Conservation (phyloP, 2,797 vertebrate genomes). For the Ciconia nigra region DNA sequence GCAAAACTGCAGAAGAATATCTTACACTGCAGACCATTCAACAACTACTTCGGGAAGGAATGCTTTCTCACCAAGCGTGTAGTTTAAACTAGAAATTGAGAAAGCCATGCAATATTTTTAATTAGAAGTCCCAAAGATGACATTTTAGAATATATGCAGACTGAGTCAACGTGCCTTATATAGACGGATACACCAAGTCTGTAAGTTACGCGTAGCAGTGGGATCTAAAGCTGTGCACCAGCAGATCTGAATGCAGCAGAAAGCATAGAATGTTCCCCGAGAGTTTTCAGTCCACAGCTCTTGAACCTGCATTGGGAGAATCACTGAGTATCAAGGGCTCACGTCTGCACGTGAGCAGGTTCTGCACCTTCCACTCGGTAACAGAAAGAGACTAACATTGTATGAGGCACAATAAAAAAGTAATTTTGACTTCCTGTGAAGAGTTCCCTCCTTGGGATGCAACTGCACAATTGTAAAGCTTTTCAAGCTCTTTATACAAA, state of each 20-base stretch:
- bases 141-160: background rate
- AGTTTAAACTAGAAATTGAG: background rate
- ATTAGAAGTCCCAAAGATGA: background rate
- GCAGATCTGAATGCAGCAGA: background rate
- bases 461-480: background rate
- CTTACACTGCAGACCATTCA: background rate
- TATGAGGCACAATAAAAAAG: background rate
- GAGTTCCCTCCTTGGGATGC: background rate
- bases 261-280: background rate
- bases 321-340: background rate
- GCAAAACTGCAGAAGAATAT: background rate
- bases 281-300: background rate
- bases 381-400: background rate
- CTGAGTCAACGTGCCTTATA: background rate
- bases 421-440: background rate
- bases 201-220: background rate
- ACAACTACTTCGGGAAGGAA: background rate
- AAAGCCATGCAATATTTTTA: background rate
- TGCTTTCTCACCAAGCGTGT: background rate
- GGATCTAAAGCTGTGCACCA: background rate
- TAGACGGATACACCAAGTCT: background rate
- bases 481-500: background rate
- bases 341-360: background rate
- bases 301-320: background rate
- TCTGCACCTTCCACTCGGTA: background rate